Conservation (phyloP, 2,113 vertebrate genomes). For the Peromyscus leucopus region DNA sequence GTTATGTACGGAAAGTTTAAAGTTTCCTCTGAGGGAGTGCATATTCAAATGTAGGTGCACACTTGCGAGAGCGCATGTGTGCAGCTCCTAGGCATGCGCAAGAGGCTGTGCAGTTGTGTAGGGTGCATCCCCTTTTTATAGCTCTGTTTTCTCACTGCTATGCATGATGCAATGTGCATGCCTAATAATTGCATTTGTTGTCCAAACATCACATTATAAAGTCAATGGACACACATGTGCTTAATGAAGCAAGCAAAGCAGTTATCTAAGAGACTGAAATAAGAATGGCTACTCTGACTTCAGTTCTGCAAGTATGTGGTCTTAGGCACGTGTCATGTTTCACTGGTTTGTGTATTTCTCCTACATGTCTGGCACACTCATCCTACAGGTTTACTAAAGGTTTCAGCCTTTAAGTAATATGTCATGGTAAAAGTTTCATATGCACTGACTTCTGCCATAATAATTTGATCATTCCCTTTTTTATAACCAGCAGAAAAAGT, state of each 20-base stretch:
- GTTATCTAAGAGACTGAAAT: background rate
- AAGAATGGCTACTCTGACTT: constrained; percentile 11
- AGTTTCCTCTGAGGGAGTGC: background rate
- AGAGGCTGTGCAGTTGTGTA: background rate
- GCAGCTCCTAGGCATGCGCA: accelerated
- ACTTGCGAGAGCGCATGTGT: background rate
- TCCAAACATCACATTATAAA: constrained; percentile 51
- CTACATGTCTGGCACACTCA: background rate
- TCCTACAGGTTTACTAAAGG: background rate
- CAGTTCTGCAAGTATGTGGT: background rate
- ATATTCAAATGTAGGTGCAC: background rate
- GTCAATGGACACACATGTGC: background rate
- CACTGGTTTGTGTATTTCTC: constrained; percentile 48
- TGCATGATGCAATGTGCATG: background rate
- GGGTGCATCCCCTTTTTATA: background rate
- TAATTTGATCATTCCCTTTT: background rate
- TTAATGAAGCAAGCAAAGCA: constrained; percentile 52
- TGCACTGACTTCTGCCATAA: background rate
- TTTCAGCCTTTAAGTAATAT: background rate
- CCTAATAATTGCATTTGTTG: constrained; percentile 55
- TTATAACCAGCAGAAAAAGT: background rate
- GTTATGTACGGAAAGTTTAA: background rate
- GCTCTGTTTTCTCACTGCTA: background rate
- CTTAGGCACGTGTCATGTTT: constrained; percentile 5
- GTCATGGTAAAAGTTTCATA: background rate